phyloP scores from a whole-genome alignment of 2,113 vertebrate genomes.

The Terrapene triunguis region DNA sequence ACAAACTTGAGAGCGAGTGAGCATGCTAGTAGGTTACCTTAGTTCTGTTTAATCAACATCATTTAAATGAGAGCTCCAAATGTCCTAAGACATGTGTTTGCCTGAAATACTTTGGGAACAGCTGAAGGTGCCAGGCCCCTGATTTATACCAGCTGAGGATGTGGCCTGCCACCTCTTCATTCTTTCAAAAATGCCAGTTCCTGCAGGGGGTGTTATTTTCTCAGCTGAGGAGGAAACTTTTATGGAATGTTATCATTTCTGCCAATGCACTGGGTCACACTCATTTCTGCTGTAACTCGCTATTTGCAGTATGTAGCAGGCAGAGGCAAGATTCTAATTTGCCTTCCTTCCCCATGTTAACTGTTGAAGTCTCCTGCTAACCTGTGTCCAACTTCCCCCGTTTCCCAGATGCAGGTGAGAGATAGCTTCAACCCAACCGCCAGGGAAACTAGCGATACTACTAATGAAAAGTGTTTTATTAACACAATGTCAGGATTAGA shows the following conservation, averaged over 20 bases:
- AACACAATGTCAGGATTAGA: background rate
- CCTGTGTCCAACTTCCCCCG: background rate
- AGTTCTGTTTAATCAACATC: background rate
- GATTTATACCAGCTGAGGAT: background rate
- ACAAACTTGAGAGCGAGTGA: background rate
- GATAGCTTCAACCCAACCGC: background rate
- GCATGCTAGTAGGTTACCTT: background rate
- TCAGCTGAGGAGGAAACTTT: background rate
- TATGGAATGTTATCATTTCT: background rate
- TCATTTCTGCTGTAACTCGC: background rate
- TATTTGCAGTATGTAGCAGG: background rate
- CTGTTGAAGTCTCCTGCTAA: background rate
- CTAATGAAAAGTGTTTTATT: background rate
- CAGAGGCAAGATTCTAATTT: background rate
- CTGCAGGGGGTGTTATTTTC: conserved; percentile 1
- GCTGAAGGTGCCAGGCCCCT: background rate
- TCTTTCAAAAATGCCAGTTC: background rate
- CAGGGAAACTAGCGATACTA: background rate
- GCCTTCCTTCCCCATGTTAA: background rate
- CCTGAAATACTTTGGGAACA: background rate
- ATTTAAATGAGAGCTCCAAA: background rate
- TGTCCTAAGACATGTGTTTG: background rate
- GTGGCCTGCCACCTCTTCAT: background rate
- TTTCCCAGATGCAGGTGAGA: background rate
- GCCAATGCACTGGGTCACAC: background rate